Evolutionary conservation across 2,797 vertebrate genomes (phyloP), one percentile per base, ranked within the genome.

Genomic region (Sphaeramia orbicularis): DNA sequence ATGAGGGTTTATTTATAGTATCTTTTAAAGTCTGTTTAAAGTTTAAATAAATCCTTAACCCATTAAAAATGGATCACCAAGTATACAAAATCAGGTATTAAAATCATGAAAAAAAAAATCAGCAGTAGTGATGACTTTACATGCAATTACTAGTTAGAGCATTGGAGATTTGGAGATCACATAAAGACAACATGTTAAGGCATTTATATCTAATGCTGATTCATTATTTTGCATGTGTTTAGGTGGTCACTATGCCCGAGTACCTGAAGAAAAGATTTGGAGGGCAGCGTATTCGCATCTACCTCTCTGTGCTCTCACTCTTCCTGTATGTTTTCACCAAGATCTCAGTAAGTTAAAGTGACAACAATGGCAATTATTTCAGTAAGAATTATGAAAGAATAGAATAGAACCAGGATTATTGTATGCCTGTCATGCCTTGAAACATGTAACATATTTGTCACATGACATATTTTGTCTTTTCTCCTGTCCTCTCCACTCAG

Each of bases 221-320:
- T 7, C n/a, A n/a, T n/a, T n/a, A n/a, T 49, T 41, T 0, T 14
- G 21, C 74, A 3, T 72, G 30, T 72, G n/a, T 83, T 35, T 73
- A 99, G 97, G 95, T 99, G 57, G 90, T 97, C 75, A 98, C 96
- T 45, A 99, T 98, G 98, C 97, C 97, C 0, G 96, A 99, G 74
- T 98, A 99, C 36, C 89, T 98, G 74, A 96, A 78, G 91, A 98
- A 97, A 72, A 91, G 96, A 16, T 98, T 98, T 12, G 97, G 97
- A 6, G 97, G 97, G 5, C 92, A 96, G 1, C 91, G 97, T 9
- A 98, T 99, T 50, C 95, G 97, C 37, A 8, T 98, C 71, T 99
- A 97, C 74, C 92, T 99, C 44, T 99, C 97, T 0, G 2, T 97
- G 63, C 94, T 99, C 10, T 98, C 96, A 2, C 91, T 99, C 30